Base-by-base conservation (phyloP, 2,888 invertebrate species). In the Chymomyza fuscimana region DNA sequence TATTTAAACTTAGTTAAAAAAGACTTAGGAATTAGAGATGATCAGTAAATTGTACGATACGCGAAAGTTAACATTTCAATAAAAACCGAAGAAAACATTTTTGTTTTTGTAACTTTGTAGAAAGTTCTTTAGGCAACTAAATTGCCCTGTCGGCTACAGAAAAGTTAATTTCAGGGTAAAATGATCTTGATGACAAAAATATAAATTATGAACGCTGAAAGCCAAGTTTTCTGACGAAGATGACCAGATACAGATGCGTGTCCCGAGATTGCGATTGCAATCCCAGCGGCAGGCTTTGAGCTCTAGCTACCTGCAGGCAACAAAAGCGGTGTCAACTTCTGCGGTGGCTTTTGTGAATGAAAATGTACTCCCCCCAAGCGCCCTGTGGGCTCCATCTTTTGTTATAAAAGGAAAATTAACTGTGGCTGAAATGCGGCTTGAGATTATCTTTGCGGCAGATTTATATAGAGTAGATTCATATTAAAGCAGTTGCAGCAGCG, bases 141-240 rank as follows among this genome's bases (percentile, higher is more conserved):
- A 19, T 2, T 19, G 19, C 19, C 19, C 1, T 7, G 32, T 12
- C 40, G 40, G 4, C 36, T 5, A 36, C 16, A 61, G 50, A 7
- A 7, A 65, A 56, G 25, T 12, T 12, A 0, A 46, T 46, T 46
- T 46, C 40, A 46, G 40, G 0, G 5, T 46, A 46, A 46, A 46
- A 46, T 46, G 40, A 72, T 70, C 19, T n/a, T 54, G 81, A 71
- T 81, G 81, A 83, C 82, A 85, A 74, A 77, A 82, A 78, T 75
- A 67, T 86, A 86, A 87, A 80, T 82, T 84, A 87, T 84, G 86
- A 82, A 75, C 72, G 78, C 80, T 74, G 80, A 72, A 79, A 80
- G 76, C 74, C 76, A 78, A 74, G 76, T 81, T 78, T 86, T 86
- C 88, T 80, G 79, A 72, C 76, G 76, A 87, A 87, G 87, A 81